Percentiles rank a stretch among this genome's conserved stretches.
phyloP scores from a whole-genome alignment of 2,113 vertebrate genomes.

The Galbula dea region DNA sequence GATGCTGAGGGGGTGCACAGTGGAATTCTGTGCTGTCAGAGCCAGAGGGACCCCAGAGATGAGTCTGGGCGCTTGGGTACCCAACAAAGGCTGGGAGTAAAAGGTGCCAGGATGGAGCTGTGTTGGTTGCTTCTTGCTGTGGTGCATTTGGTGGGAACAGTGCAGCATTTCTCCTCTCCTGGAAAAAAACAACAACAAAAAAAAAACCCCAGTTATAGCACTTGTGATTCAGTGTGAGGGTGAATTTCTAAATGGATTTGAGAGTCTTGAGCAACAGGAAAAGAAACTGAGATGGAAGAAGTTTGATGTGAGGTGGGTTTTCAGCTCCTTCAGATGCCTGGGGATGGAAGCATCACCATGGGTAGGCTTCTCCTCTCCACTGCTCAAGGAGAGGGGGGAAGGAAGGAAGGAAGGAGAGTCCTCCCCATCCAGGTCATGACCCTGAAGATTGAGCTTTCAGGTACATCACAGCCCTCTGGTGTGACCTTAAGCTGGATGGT shows the following conservation, averaged over 20 bases:
- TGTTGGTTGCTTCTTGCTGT: rapidly evolving
- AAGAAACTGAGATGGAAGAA: not conserved
- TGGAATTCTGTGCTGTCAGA: not conserved
- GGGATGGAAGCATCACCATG: not conserved
- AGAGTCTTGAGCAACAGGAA: not conserved
- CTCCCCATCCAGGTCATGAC: not conserved
- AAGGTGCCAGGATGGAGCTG: not conserved
- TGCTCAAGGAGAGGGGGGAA: rapidly evolving
- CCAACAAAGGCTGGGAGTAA: not conserved
- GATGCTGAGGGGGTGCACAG: not conserved
- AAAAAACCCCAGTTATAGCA: rapidly evolving
- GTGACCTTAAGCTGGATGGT: not conserved
- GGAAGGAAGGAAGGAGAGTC: not conserved
- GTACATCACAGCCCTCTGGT: not conserved
- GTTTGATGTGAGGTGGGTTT: not conserved
- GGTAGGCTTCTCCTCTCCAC: not conserved
- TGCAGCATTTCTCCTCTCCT: not conserved
- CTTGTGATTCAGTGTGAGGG: not conserved
- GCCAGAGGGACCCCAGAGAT: not conserved
- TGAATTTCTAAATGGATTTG: not conserved
- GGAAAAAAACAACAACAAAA: not conserved
- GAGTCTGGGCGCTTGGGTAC: not conserved
- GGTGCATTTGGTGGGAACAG: not conserved
- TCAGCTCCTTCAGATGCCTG: not conserved
- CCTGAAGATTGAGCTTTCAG: not conserved